Evolutionary conservation across 2,888 invertebrate species (phyloP), one percentile per base, ranked within the genome.

Genomic region (Punctoribates punctum): DNA sequence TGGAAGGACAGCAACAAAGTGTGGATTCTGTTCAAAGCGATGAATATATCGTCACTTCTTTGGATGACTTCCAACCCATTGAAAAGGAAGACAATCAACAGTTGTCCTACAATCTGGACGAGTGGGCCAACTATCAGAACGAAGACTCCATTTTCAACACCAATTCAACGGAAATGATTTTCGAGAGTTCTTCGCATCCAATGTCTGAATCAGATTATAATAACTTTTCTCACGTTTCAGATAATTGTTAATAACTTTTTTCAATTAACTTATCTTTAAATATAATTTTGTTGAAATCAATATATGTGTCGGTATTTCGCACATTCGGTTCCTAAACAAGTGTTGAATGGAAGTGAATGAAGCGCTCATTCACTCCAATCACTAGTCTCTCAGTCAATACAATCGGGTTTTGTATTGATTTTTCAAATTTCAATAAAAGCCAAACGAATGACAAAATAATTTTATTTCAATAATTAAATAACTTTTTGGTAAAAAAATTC

Each of bases 1-100:
- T 42, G 8, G 42, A 42, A 42, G 42, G 42, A 8, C 42, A 42
- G 42, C 8, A 42, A 42, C n/a, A 42, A 23, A 20, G 34, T n/a
- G 46, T 17, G 23, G 70, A 70, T 13, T 42, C 70, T 11, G 27
- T 27, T 34, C 62, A 62, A 62, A 70, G 42, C 38, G 70, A 70
- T 70, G 70, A 70, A 70, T 70, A 70, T 42, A 70, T 70, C 17
- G 70, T 70, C 17, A 70, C 70, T 9, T 70, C 70, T 34, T 46
- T 70, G 5, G 70, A 70, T 42, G 70, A 70, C 70, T 70, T 70
- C 1, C 70, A 70, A 25, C 70, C 42, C 6, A 46, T 70, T 23
- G 70, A 42, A 4, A 42, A 29, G 34, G 70, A 70, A 23, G 23
- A 70, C 42, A 70, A 46, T 27, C n/a, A 65, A 38, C 65, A 57